Evolutionary conservation across 2,888 invertebrate genomes (phyloP), one percentile per base, ranked within the genome.

Genomic region (Criorhina ranunculi): DNA sequence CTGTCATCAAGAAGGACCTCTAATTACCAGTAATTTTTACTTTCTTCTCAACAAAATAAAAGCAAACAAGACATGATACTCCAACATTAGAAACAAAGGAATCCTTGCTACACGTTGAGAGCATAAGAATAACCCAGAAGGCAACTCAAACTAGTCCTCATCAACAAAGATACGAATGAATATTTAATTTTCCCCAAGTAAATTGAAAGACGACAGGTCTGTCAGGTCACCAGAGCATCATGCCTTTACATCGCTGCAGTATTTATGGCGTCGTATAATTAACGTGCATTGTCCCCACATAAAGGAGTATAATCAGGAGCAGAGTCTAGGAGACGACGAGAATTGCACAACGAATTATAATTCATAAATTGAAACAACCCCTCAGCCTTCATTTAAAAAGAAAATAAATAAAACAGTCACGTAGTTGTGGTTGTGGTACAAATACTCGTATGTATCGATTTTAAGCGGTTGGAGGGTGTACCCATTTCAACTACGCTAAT

Each of bases 111-210:
- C 31, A 69, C 29, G 9, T 42, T 40, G 12, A 11, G n/a, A 29
- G n/a, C 57, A 51, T 51, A 35, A 19, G 49, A 46, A 60, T 53
- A 60, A 11, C 6, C 12, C 31, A 66, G 37, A 33, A 17, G 19
- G 15, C 31, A 44, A 42, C 57, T 64, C 11, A 35, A 53, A 12
- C 42, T 53, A 57, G 17, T 51, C 64, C 40, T 37, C 57, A 64
- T 78, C 62, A 70, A 62, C 64, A 64, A 66, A 60, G 40, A 44
- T 51, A 31, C 12, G 51, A 77, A 82, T 72, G 70, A 72, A 82
- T 82, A 78, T 82, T 82, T 78, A 82, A 82, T 78, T 78, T 66
- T 24, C 33, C 9, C 33, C 60, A 72, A 72, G 82, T 60, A 77
- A 81, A 70, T 77, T 77, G 77, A 53, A 60, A 15, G 70, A 59